phyloP scores from a whole-genome alignment of 1,140 invertebrate genomes.

The Steinernema feltiae region DNA sequence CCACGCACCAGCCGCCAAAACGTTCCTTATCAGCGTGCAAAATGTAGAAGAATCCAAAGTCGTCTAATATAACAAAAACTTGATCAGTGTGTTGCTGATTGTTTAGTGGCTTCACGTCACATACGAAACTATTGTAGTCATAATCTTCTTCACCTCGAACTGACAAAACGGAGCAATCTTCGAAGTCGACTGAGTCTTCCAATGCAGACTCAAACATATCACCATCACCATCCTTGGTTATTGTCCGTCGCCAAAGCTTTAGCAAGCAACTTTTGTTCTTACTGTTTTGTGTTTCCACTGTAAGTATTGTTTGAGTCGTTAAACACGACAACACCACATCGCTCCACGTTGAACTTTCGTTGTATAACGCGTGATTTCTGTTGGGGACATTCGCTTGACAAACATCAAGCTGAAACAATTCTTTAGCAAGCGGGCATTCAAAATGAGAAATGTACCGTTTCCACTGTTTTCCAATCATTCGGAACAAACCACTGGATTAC shows the following conservation, averaged over 20 bases:
- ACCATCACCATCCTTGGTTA: neutral
- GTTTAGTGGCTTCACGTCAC: neutral
- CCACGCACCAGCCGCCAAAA: neutral
- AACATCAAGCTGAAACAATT: neutral
- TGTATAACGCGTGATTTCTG: neutral
- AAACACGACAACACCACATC: neutral
- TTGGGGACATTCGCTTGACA: neutral
- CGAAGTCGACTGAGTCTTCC: neutral
- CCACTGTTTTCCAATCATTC: neutral
- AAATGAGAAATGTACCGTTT: neutral
- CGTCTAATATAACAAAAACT: neutral
- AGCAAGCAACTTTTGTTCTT: neutral
- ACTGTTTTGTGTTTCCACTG: neutral
- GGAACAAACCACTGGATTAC: neutral
- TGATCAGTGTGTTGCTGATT: neutral
- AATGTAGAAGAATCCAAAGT: neutral
- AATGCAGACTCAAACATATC: neutral
- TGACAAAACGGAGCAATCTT: neutral
- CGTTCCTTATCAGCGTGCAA: neutral
- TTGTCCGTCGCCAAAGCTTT: neutral
- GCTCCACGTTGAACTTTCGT: neutral
- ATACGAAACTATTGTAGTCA: neutral
- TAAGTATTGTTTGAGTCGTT: neutral
- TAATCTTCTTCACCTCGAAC: neutral
- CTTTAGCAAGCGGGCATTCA: neutral